A percentile compares a stretch with the other conserved stretches of the same genome.
phyloP scores from a whole-genome alignment of 2,888 invertebrate species.

The Nephrocerus scutellatus region DNA sequence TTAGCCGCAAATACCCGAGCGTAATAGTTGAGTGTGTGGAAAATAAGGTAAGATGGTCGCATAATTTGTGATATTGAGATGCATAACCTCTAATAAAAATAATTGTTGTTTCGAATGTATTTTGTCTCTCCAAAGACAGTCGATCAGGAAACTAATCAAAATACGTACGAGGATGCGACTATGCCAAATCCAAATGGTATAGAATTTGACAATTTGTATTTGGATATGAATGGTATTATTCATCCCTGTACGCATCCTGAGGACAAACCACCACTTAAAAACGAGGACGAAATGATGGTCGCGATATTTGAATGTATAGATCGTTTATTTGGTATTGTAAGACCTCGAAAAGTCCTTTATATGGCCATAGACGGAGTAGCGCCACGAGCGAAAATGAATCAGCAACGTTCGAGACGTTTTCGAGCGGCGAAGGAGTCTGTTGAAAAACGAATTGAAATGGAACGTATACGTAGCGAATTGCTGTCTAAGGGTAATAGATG shows the following conservation, averaged over 20 bases:
- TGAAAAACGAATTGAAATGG: slow-evolving; percentile 82
- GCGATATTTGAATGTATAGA: slow-evolving; percentile 99
- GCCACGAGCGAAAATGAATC: slow-evolving; percentile 99
- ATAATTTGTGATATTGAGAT: too few relatives aligned
- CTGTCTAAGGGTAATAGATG: slow-evolving; percentile 53
- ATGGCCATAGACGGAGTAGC: slow-evolving; percentile 99
- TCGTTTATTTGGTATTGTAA: slow-evolving; percentile 82
- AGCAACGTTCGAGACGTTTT: slow-evolving; percentile 93
- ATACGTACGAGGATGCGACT: slow-evolving; percentile 71
- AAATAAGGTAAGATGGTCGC: slow-evolving; percentile 77
- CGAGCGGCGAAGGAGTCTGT: slow-evolving; percentile 90
- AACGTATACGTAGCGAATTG: slow-evolving; percentile 69
- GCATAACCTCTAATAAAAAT: not conserved
- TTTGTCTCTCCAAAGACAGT: slow-evolving; percentile 54
- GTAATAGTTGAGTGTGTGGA: slow-evolving; percentile 89
- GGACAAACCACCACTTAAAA: slow-evolving; percentile 92
- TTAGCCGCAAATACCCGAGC: slow-evolving; percentile 88
- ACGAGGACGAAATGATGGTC: slow-evolving; percentile 99
- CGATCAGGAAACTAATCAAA: slow-evolving; percentile 64
- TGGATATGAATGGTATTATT: slow-evolving; percentile 99
- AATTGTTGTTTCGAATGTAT: slow-evolving; percentile 6
- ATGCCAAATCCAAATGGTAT: slow-evolving; percentile 92
- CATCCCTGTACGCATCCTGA: slow-evolving; percentile 99
- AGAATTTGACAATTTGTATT: slow-evolving; percentile 96
- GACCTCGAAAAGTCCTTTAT: slow-evolving; percentile 88